Conservation (phyloP, 2,797 vertebrate species). For the Pipistrellus kuhlii region DNA sequence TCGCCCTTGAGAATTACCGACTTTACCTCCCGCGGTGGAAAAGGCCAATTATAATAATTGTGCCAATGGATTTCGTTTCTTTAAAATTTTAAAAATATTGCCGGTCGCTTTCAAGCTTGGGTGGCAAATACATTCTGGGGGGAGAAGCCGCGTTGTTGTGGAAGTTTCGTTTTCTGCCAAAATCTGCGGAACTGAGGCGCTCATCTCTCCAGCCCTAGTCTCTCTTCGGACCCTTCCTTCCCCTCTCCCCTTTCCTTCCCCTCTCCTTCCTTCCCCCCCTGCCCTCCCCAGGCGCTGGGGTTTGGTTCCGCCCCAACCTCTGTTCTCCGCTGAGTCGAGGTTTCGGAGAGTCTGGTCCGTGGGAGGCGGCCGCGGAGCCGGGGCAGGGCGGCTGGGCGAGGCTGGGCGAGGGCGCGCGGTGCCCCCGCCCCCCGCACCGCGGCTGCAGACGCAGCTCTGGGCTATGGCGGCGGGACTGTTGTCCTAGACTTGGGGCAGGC, state of each 20-base stretch:
- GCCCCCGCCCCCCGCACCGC: not conserved
- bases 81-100: not conserved
- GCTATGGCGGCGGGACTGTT: not conserved
- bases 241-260: no score
- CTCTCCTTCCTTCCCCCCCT: no score
- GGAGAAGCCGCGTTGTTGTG: not conserved
- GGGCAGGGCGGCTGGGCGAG: not conserved
- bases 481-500: not conserved
- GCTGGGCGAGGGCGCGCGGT: not conserved
- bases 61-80: conserved; percentile 69
- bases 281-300: accelerated
- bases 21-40: not conserved
- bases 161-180: conserved; percentile 42
- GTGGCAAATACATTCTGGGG: not conserved
- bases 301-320: not conserved
- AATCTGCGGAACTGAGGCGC: not conserved
- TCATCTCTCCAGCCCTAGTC: not conserved
- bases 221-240: not conserved
- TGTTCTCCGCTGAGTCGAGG: not conserved
- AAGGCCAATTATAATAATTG: not conserved
- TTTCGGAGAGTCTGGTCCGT: not conserved
- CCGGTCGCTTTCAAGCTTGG: not conserved
- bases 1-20: not conserved
- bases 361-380: not conserved
- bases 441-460: not conserved